phyloP scores from a whole-genome alignment of 2,113 vertebrate genomes.

The Pedetes capensis region DNA sequence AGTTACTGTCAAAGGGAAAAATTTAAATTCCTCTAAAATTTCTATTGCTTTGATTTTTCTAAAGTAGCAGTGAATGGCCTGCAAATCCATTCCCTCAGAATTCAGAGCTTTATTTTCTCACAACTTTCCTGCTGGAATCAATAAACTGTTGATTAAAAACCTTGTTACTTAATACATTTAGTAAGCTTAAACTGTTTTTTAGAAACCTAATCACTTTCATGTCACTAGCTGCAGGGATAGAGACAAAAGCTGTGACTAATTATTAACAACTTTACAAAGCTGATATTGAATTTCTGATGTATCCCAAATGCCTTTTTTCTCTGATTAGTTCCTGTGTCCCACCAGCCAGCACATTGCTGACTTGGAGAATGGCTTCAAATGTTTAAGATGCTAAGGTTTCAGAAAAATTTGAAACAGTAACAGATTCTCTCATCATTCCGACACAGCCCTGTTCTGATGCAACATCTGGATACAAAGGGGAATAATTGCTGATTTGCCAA shows the following conservation, averaged over 20 bases:
- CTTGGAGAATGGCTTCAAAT: slow-evolving; percentile 62
- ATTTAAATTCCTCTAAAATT: slow-evolving; percentile 81
- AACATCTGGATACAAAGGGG: slow-evolving; percentile 60
- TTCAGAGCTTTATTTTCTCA: slow-evolving; percentile 65
- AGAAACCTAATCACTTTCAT: slow-evolving; percentile 86
- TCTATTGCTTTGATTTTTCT: slow-evolving; percentile 79
- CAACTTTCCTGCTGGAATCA: slow-evolving; percentile 83
- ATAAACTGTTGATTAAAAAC: slow-evolving; percentile 85
- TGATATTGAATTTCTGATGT: slow-evolving; percentile 88
- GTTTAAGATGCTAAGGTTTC: slow-evolving; percentile 61
- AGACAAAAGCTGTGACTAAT: slow-evolving; percentile 86
- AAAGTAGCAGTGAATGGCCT: slow-evolving; percentile 68
- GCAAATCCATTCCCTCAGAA: slow-evolving; percentile 70
- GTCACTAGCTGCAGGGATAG: slow-evolving; percentile 83
- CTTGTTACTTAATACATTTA: slow-evolving; percentile 85
- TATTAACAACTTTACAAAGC: slow-evolving; percentile 87
- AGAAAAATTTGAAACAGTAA: slow-evolving; percentile 72
- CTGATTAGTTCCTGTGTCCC: slow-evolving; percentile 79
- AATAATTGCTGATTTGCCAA: background rate
- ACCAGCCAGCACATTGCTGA: slow-evolving; percentile 76
- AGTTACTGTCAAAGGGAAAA: slow-evolving; percentile 61
- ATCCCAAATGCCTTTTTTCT: slow-evolving; percentile 80
- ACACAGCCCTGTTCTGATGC: background rate
- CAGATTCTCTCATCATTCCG: slow-evolving; percentile 54
- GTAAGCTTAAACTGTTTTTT: slow-evolving; percentile 83